A percentile compares a stretch with the other conserved stretches of the same genome.
phyloP scores from a whole-genome alignment of 2,113 vertebrate species.

The Damaliscus lunatus region DNA sequence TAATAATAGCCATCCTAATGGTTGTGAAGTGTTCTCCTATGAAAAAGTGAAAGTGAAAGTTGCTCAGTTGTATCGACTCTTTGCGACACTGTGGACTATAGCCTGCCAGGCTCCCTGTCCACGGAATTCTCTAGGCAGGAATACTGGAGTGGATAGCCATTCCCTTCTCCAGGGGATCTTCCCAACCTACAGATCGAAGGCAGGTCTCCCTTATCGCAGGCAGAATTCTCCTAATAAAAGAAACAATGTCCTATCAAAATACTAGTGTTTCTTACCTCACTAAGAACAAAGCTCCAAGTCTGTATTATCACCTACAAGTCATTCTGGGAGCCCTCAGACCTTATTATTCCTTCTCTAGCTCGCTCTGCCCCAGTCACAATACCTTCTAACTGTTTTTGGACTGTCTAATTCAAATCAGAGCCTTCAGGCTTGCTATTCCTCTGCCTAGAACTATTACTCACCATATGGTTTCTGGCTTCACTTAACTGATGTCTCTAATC shows the following conservation, averaged over 20 bases:
- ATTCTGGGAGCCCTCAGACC: no score
- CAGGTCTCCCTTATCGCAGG: not conserved
- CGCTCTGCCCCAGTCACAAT: not conserved
- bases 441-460: not conserved
- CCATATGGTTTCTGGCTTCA: not conserved
- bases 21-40: not conserved
- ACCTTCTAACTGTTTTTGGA: not conserved
- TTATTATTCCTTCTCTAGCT: not conserved
- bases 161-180: not conserved
- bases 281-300: not conserved
- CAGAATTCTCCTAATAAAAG: not conserved
- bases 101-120: not conserved
- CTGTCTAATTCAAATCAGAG: not conserved
- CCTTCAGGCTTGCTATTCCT: not conserved
- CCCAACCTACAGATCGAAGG: not conserved
- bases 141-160: not conserved
- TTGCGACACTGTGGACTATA: not conserved
- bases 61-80: rapidly evolving
- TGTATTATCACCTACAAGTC: not conserved
- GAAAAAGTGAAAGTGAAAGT: not conserved
- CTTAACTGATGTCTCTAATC: not conserved
- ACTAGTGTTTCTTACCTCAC: not conserved
- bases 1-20: not conserved
- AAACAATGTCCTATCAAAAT: not conserved
- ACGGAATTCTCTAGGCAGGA: not conserved